A percentile compares a stretch with the other conserved stretches of the same genome.
Evolutionary conservation across 35 echinoderm and acorn worm genomes (phyloP).

Genomic region (Eucidaris tribuloides): DNA sequence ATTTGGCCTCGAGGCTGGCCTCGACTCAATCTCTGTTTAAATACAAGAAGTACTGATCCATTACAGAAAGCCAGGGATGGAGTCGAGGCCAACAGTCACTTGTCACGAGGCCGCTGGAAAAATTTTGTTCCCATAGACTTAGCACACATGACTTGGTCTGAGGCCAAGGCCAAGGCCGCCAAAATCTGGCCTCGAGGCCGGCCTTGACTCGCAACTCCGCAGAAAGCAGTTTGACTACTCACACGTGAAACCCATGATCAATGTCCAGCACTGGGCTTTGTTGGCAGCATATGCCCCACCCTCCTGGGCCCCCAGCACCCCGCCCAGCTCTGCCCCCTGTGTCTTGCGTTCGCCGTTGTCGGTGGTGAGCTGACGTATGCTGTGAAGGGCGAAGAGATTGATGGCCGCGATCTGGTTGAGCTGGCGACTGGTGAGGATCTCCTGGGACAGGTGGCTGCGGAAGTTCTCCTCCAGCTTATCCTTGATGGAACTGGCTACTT

Average conservation of each 20-base stretch:
- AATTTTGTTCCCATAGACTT: too few species aligned
- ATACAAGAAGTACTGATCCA: too few species aligned
- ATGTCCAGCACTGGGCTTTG: neutral
- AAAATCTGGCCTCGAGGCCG: too few species aligned
- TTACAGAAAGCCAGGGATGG: too few species aligned
- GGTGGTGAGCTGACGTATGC: constrained; percentile 49
- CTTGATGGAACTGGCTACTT: constrained; percentile 88
- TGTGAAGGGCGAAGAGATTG: constrained; percentile 91
- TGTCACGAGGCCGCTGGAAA: too few species aligned
- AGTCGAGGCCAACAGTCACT: too few species aligned
- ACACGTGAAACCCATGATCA: constrained; percentile 16
- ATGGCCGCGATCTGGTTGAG: constrained; percentile 96
- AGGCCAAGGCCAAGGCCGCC: too few species aligned
- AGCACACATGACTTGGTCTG: too few species aligned
- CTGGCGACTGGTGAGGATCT: constrained; percentile 76
- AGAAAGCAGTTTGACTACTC: neutral
- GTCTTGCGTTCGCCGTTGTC: constrained; percentile 24
- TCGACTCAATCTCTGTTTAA: too few species aligned
- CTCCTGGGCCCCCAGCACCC: constrained; percentile 3
- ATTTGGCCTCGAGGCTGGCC: too few species aligned
- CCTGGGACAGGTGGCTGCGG: constrained; percentile 81
- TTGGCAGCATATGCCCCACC: neutral
- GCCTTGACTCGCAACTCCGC: neutral
- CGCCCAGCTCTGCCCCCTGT: neutral
- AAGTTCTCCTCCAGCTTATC: constrained; percentile 96